Conservation (phyloP, 2,113 vertebrate species). For the Clinocottus analis region DNA sequence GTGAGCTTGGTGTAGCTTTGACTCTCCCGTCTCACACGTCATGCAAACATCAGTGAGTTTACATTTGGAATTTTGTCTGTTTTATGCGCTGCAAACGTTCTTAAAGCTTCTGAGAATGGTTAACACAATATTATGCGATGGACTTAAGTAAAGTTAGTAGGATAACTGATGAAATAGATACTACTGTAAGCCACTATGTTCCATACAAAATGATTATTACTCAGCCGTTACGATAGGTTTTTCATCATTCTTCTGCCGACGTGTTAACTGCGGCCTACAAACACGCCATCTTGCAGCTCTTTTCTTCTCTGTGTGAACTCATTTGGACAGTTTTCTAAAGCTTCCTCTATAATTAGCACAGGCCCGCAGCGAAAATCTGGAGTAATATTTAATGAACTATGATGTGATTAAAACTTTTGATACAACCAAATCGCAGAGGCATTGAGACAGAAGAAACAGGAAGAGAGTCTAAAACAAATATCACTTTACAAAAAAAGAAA, state of each 20-base stretch:
- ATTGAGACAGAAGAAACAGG: background rate
- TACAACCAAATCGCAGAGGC: constrained; percentile 16
- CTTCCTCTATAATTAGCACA: constrained; percentile 70
- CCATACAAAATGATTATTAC: background rate
- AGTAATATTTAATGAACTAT: constrained; percentile 73
- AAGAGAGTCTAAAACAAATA: background rate
- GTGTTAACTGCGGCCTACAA: constrained; percentile 20
- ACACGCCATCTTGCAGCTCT: constrained; percentile 36
- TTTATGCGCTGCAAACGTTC: background rate
- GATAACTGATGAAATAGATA: background rate
- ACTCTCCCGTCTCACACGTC: background rate
- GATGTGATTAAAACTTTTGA: constrained; percentile 74
- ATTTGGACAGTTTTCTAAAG: constrained; percentile 61
- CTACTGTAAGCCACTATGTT: background rate
- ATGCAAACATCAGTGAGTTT: background rate
- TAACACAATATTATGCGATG: background rate
- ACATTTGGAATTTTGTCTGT: background rate
- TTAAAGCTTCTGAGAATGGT: background rate
- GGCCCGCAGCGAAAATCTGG: constrained; percentile 50
- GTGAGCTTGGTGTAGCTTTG: background rate
- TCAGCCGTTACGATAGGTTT: background rate
- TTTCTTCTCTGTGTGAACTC: constrained; percentile 41
- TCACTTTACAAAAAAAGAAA: background rate
- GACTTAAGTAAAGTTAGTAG: background rate
- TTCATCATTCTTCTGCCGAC: background rate